phyloP scores from a whole-genome alignment of 2,888 invertebrate genomes.

The Lochmaea crataegi region DNA sequence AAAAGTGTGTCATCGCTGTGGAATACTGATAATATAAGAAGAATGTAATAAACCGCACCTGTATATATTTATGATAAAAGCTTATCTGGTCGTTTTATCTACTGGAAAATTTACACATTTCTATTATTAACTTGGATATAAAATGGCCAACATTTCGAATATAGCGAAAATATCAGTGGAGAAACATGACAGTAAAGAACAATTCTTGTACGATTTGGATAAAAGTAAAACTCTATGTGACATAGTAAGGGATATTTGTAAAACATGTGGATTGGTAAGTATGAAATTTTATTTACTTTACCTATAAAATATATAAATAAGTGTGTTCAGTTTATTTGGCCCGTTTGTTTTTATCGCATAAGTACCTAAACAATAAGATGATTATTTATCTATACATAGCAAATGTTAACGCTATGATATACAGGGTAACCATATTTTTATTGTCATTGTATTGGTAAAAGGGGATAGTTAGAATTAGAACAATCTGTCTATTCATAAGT shows the following conservation, averaged over 20 bases:
- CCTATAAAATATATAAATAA: background rate
- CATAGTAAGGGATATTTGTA: conserved; percentile 51
- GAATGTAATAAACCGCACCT: conserved; percentile 29
- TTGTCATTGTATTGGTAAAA: too few relatives aligned
- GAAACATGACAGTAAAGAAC: conserved; percentile 50
- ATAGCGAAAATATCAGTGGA: conserved; percentile 58
- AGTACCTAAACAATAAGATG: too few relatives aligned
- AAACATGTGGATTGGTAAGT: conserved; percentile 51
- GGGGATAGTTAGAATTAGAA: too few relatives aligned
- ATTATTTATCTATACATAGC: too few relatives aligned
- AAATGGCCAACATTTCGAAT: conserved; percentile 39
- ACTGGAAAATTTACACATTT: conserved; percentile 26
- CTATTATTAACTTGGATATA: conserved; percentile 6
- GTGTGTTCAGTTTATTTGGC: conserved; percentile 4
- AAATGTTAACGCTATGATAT: too few relatives aligned
- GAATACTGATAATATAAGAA: conserved; percentile 15
- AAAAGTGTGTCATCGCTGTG: conserved; percentile 6
- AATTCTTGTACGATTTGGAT: conserved; percentile 54
- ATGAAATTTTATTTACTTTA: background rate
- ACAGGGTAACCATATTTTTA: too few relatives aligned
- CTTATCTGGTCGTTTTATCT: conserved; percentile 38
- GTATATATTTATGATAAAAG: conserved; percentile 35
- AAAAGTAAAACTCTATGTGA: conserved; percentile 50
- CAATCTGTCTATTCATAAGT: too few relatives aligned
- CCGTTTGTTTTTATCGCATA: background rate